Evolutionary conservation across 53 echinoderm and acorn worm genomes (phyloP), one percentile per base, ranked within the genome.

Genomic region (Holothuria scabra): DNA sequence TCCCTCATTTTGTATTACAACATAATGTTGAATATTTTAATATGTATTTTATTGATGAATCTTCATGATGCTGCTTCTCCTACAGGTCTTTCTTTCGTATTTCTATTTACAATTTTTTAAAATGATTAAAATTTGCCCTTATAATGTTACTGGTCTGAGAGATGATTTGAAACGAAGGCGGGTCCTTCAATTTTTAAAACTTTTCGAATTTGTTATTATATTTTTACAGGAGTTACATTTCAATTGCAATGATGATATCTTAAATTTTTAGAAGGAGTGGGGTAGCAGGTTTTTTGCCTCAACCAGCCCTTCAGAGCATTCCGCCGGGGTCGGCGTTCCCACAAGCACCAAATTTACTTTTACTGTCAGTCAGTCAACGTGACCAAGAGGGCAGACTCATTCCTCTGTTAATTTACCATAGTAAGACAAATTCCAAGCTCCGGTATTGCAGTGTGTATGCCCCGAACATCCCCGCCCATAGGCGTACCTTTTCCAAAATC

Each of bases 371-470:
- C 52, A 76, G 25, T 22, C 24, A 28, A 52, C 76, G 44, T 56
- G 76, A 56, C 28, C 24, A 9, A 18, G 46, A 23, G 48, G 76
- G 76, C 13, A 52, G 76, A 20, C 49, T 52, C 12, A 76, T 76
- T 26, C 57, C 76, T 56, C 12, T 76, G 14, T 18, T 55, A 1
- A 55, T 52, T 26, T 26, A 52, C 32, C 25, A 55, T 18, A 4
- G 13, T 9, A 76, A 48, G 12, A 48, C 9, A 10, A 48, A 56
- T 76, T 26, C 49, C 30, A 25, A 25, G 12, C 12, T 76, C 4
- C 76, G 76, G 22, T 12, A 52, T 55, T 76, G 76, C 16, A 76
- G 52, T 55, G 28, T 76, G 21, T 55, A 46, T 46, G 52, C 76
- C 7, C 76, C 76, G 16, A 56, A 57, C 19, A 12, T 26, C 2